phyloP scores from a whole-genome alignment of 2,888 invertebrate genomes.

The Nowickia ferox region DNA sequence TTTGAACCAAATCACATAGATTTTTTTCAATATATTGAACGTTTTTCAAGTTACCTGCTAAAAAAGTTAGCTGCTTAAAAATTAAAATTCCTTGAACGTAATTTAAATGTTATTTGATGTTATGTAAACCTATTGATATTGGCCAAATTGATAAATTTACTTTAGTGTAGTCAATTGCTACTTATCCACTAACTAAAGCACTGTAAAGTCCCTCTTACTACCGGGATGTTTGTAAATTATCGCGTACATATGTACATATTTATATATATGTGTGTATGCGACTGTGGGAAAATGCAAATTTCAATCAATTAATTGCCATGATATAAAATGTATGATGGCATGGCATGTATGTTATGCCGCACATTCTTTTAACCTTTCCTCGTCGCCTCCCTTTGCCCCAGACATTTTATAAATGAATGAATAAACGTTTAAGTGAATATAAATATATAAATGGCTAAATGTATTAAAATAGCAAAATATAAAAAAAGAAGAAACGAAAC shows the following conservation, averaged over 20 bases:
- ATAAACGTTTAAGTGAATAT: conserved; percentile 24
- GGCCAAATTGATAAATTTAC: too few relatives aligned
- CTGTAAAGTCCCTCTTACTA: background rate
- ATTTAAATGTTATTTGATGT: too few relatives aligned
- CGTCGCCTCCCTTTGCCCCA: background rate
- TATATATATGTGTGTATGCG: background rate
- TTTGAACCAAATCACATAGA: too few relatives aligned
- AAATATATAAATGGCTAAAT: conserved; percentile 38
- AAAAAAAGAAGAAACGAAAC: conserved; percentile 29
- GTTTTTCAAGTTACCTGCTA: too few relatives aligned
- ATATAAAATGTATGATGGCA: conserved; percentile 41
- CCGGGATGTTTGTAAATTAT: conserved; percentile 2
- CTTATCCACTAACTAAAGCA: background rate
- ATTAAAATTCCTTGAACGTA: too few relatives aligned
- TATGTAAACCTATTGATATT: too few relatives aligned
- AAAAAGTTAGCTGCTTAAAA: too few relatives aligned
- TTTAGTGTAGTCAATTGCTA: background rate
- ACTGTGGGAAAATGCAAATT: conserved; percentile 49
- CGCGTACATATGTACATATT: background rate
- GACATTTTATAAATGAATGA: conserved; percentile 29
- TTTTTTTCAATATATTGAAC: too few relatives aligned
- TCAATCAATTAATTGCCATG: conserved; percentile 69
- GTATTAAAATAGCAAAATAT: conserved; percentile 23
- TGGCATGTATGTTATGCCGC: conserved; percentile 42
- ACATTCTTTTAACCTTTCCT: background rate